A percentile compares a stretch with the other conserved stretches of the same genome.
These are phyloP conservation scores for Caenorhabditis angaria DNA, from an alignment of 2,888 invertebrate species.

Conservation along the genomic window DNA sequence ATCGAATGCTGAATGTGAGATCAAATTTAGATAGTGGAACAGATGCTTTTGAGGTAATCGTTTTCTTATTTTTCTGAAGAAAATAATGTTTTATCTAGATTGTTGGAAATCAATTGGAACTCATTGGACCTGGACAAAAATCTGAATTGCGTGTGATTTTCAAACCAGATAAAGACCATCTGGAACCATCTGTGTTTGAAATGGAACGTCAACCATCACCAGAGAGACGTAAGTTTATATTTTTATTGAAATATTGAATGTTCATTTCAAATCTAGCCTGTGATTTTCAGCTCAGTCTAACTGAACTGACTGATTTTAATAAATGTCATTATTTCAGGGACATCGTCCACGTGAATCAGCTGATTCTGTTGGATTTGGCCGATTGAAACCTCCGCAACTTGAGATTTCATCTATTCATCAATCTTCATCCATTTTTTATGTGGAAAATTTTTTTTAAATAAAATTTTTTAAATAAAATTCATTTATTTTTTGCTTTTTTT, in stretches of 20 bases:
- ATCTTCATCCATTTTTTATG: too few species aligned
- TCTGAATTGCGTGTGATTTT: not conserved
- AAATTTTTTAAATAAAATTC: too few species aligned
- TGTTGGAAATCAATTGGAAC: not conserved
- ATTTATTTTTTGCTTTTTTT: too few species aligned
- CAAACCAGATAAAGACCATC: not conserved
- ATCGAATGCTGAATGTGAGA: not conserved
- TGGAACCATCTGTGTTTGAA: not conserved
- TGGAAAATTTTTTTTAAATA: too few species aligned
- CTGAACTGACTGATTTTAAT: too few species aligned
- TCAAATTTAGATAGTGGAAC: not conserved
- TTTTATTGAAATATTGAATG: conserved; percentile 5
- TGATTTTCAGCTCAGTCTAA: too few species aligned
- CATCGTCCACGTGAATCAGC: too few species aligned
- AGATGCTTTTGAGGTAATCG: conserved; percentile 2
- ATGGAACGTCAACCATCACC: not conserved
- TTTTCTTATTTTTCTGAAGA: not conserved
- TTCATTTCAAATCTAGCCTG: too few species aligned
- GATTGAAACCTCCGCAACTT: too few species aligned
- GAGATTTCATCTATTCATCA: too few species aligned
- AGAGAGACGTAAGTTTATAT: not conserved
- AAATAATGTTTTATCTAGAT: not conserved
- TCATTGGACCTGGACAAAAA: conserved; percentile 1
- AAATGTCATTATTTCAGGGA: too few species aligned
- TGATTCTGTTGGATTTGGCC: too few species aligned